A percentile compares a stretch with the other conserved stretches of the same genome.
Conservation (phyloP, 2,888 invertebrate genomes). For the Piscicola geometra region DNA sequence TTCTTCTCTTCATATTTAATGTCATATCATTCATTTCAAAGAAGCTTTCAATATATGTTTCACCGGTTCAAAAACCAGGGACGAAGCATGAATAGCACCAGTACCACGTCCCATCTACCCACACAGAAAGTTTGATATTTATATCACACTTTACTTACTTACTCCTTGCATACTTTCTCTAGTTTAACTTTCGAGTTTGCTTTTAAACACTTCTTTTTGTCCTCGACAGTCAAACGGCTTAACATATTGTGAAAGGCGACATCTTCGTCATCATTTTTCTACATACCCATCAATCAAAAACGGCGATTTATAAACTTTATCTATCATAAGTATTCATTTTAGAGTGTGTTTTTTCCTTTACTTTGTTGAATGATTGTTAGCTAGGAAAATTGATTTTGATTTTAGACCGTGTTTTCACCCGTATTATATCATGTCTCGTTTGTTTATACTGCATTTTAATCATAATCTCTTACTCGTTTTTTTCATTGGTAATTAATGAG, state of each 20-base stretch:
- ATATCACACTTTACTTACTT: background rate
- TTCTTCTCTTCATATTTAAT: conserved; percentile 5
- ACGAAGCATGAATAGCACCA: too few relatives aligned
- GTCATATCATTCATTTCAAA: conserved; percentile 8
- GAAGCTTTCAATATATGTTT: background rate
- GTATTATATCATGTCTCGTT: background rate
- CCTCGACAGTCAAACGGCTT: background rate
- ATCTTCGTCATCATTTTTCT: background rate
- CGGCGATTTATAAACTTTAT: background rate
- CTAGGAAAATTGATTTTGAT: background rate
- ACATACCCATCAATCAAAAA: background rate
- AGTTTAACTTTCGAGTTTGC: background rate
- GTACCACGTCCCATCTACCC: background rate
- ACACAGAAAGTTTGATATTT: background rate
- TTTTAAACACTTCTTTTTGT: background rate
- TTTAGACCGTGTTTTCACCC: background rate
- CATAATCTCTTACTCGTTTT: background rate
- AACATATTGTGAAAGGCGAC: background rate
- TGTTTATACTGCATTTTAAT: background rate
- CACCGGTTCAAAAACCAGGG: background rate
- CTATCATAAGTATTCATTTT: background rate
- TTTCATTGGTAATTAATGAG: background rate
- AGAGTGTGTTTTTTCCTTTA: background rate
- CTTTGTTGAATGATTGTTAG: background rate
- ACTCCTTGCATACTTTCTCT: background rate